Percentiles rank a stretch among this genome's conserved stretches.
phyloP scores from a whole-genome alignment of 2,113 vertebrate species.

The Syngnathus scovelli region DNA sequence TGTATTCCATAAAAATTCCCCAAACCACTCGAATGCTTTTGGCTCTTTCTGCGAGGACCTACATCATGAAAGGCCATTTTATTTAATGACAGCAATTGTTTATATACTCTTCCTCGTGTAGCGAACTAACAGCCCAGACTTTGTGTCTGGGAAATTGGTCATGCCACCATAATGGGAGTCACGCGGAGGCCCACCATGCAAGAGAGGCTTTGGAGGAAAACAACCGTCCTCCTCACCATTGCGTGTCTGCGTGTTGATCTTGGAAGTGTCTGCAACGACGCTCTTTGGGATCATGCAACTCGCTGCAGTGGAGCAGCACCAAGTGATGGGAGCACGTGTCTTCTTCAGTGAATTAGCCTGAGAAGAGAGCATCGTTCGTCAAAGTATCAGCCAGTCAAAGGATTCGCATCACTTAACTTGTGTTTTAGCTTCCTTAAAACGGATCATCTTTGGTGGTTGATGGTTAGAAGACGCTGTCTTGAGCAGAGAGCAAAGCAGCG shows the following conservation, averaged over 20 bases:
- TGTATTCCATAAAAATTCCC: background rate
- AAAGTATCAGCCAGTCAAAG: background rate
- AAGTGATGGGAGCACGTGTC: slow-evolving; percentile 5
- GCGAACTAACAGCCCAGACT: slow-evolving; percentile 4
- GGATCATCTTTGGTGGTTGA: background rate
- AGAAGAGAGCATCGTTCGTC: background rate
- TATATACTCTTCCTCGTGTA: background rate
- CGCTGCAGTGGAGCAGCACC: background rate
- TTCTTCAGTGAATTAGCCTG: background rate
- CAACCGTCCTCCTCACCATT: slow-evolving; percentile 1
- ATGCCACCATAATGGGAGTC: slow-evolving; percentile 48
- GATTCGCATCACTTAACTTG: background rate
- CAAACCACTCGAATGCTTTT: background rate
- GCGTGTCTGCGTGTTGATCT: background rate
- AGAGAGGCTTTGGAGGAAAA: slow-evolving; percentile 1
- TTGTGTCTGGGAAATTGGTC: slow-evolving; percentile 16
- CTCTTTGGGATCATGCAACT: background rate
- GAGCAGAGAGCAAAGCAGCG: background rate
- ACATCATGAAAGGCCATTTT: background rate
- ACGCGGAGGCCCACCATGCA: slow-evolving; percentile 40
- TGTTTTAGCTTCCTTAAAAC: background rate
- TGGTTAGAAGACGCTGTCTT: background rate
- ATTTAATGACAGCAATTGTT: background rate
- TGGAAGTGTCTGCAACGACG: background rate
- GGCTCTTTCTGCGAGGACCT: background rate